Percentiles rank a stretch among this genome's conserved stretches.
phyloP scores from a whole-genome alignment of 2,797 vertebrate genomes.

The Acanthurus leucopareius region DNA sequence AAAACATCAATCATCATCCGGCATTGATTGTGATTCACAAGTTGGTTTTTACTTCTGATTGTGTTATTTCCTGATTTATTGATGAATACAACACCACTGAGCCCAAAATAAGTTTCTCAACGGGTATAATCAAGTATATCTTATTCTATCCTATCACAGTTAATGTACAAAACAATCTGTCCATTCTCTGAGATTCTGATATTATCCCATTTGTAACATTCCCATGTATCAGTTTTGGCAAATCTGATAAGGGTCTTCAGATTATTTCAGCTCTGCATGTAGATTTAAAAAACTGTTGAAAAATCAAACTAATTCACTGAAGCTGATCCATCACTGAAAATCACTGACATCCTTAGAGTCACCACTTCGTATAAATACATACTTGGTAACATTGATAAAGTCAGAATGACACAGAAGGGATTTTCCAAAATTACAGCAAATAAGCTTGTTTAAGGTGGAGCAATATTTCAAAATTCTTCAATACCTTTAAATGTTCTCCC shows the following conservation, averaged over 20 bases:
- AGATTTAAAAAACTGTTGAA: background rate
- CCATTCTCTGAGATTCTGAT: constrained; percentile 1
- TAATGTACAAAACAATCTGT: background rate
- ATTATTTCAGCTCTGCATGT: background rate
- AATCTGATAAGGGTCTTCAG: background rate
- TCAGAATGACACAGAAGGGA: background rate
- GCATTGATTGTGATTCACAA: too few species aligned
- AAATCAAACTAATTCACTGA: background rate
- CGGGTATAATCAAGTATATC: too few species aligned
- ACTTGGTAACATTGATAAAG: background rate
- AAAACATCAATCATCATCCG: too few species aligned
- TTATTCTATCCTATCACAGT: background rate
- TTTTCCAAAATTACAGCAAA: background rate
- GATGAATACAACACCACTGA: too few species aligned
- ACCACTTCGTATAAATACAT: background rate
- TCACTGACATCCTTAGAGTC: background rate
- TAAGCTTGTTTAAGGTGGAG: background rate
- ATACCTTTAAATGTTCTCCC: background rate
- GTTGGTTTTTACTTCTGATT: too few species aligned
- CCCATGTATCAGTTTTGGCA: background rate
- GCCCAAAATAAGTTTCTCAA: too few species aligned
- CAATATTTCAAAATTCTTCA: background rate
- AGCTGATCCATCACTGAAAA: background rate
- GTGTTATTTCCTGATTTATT: too few species aligned
- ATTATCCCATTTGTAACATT: background rate